These are phyloP conservation scores for Esperia sulphurella DNA, from an alignment of 2,888 invertebrate genomes.

Conservation along the genomic window DNA sequence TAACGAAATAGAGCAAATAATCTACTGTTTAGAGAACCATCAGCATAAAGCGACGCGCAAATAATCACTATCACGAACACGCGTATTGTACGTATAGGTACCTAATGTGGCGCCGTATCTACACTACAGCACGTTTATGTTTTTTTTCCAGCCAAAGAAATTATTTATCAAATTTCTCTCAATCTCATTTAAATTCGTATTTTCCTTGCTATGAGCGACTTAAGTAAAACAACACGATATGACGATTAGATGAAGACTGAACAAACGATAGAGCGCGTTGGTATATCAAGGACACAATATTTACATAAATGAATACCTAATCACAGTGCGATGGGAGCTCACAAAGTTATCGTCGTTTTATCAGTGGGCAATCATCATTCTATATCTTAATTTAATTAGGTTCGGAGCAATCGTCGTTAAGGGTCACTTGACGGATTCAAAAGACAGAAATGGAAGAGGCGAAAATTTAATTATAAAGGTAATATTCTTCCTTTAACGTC, in stretches of 20 bases:
- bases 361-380: constrained; percentile 9
- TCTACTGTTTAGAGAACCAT: constrained; percentile 33
- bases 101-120: constrained; percentile 17
- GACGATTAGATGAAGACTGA: constrained; percentile 39
- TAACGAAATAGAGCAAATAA: constrained; percentile 15
- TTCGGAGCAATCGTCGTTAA: constrained; percentile 21
- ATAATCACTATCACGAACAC: constrained; percentile 49
- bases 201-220: not conserved
- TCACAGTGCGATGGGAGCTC: constrained; percentile 16
- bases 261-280: constrained; percentile 27
- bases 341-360: constrained; percentile 13
- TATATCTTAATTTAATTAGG: constrained; percentile 20
- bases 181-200: not conserved
- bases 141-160: not conserved
- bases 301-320: constrained; percentile 50
- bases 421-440: constrained; percentile 16
- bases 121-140: not conserved
- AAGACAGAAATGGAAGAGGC: constrained; percentile 4
- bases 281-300: constrained; percentile 38
- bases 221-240: constrained; percentile 32
- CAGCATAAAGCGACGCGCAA: constrained; percentile 41
- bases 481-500: constrained; percentile 2
- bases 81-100: constrained; percentile 23
- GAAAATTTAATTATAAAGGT: constrained; percentile 5
- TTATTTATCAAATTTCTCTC: not conserved